Conservation (phyloP, 2,888 invertebrate genomes). For the Metallyticus violacea region DNA sequence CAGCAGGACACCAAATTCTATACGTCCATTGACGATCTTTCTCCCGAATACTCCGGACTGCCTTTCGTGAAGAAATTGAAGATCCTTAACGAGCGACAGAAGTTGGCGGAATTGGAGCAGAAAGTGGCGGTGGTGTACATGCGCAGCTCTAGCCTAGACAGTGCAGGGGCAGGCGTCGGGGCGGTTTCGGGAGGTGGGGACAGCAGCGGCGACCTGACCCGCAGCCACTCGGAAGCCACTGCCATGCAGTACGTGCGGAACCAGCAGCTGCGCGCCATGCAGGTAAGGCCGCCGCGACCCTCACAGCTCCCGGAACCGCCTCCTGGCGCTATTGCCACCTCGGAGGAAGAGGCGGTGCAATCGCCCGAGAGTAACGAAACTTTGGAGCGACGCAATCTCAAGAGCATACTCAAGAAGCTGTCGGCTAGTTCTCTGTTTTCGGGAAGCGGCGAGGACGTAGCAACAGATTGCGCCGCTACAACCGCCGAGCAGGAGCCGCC, state of each 20-base stretch:
- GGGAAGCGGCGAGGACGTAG: constrained; percentile 4
- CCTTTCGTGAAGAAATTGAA: constrained; percentile 87
- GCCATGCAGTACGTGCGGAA: constrained; percentile 59
- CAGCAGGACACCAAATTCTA: constrained; percentile 59
- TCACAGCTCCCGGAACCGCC: neutral
- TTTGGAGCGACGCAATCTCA: constrained; percentile 73
- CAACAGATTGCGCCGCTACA: neutral
- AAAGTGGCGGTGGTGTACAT: constrained; percentile 60
- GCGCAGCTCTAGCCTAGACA: constrained; percentile 79
- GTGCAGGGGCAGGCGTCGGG: constrained; percentile 55
- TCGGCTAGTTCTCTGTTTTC: constrained; percentile 62
- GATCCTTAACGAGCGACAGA: constrained; percentile 84
- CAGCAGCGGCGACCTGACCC: constrained; percentile 38
- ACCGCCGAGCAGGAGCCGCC: neutral
- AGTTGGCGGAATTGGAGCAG: constrained; percentile 74
- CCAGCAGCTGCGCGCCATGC: constrained; percentile 18
- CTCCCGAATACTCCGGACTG: constrained; percentile 80
- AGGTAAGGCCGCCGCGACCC: neutral
- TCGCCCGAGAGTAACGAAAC: constrained; percentile 76
- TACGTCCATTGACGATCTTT: constrained; percentile 80
- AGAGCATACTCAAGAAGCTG: constrained; percentile 80
- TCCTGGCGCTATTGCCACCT: neutral
- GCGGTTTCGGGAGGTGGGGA: neutral
- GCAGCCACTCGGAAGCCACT: constrained; percentile 73
- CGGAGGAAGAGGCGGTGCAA: constrained; percentile 2